phyloP scores from a whole-genome alignment of 2,113 vertebrate genomes.

The Zapus hudsonius region DNA sequence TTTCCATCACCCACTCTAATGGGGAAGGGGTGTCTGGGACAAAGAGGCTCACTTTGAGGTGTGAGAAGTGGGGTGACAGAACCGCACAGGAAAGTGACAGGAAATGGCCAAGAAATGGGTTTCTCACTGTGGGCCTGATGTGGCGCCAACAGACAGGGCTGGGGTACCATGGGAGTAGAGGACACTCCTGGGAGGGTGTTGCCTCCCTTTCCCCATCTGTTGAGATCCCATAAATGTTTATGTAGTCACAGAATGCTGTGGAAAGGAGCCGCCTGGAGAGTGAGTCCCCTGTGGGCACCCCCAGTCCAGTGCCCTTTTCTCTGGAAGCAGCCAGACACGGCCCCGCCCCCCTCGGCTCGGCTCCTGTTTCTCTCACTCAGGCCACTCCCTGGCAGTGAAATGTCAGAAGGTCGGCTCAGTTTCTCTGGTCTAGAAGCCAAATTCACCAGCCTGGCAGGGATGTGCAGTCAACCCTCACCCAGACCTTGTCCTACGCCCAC shows the following conservation, averaged over 20 bases:
- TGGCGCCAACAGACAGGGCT: fast-evolving
- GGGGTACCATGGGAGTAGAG: background rate
- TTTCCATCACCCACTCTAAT: background rate
- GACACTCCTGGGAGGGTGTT: fast-evolving
- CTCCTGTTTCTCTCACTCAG: background rate
- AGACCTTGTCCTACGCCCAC: background rate
- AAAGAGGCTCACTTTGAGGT: background rate
- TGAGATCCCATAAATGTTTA: fast-evolving
- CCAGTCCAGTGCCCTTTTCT: background rate
- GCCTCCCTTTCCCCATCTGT: background rate
- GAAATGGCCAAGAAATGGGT: constrained; percentile 39
- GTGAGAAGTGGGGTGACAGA: background rate
- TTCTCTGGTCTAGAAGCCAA: constrained; percentile 44
- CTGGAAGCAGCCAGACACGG: background rate
- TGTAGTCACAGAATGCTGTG: fast-evolving
- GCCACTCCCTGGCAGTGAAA: background rate
- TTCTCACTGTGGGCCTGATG: background rate
- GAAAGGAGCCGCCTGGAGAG: background rate
- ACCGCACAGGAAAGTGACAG: constrained; percentile 40
- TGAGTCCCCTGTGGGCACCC: fast-evolving
- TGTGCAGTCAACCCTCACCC: background rate
- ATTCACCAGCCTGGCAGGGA: background rate
- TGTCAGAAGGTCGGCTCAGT: constrained; percentile 24
- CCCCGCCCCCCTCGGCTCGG: background rate
- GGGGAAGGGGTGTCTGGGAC: background rate